Base-by-base conservation (phyloP, 2,888 invertebrate genomes). In the Eumerus sabulonum region DNA sequence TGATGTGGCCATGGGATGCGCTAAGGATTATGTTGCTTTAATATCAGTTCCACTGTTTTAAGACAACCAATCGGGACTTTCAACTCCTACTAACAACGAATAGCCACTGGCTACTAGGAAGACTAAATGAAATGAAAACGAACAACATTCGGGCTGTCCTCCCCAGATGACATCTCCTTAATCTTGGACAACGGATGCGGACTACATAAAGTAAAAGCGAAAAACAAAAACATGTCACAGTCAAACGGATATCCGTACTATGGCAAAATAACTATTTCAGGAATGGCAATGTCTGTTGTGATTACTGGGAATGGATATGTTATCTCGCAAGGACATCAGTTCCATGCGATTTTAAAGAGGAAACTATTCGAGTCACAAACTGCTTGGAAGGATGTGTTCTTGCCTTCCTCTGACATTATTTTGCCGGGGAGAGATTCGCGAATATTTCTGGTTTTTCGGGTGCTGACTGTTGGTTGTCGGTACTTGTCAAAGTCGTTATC, bases 11-110 rank as follows among this genome's bases (percentile, higher is more conserved):
- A n/a, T n/a, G n/a, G n/a, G n/a, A n/a, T n/a, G n/a, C 44, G 19
- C 54, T 60, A 19, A 17, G 12, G 56, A 73, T 60, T 67, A 67
- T 67, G 60, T 62, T 67, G 63, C 63, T 63, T 63, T 54, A 63
- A 63, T 50, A 35, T 36, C 16, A 14, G 48, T 35, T 27, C 35
- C 35, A 40, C 18, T 40, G 19, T 18, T 54, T 73, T 11, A 36
- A 66, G 47, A 35, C 56, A 54, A 54, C 16, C 45, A 14, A 12
- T 16, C 9, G 47, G n/a, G n/a, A n/a, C n/a, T n/a, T n/a, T n/a
- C n/a, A n/a, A n/a, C n/a, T 19, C n/a, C 16, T 44, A 18, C 51
- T 50, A 59, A 14, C 27, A 40, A 16, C 42, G 27, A 36, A 17
- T 27, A 36, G 40, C 42, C 7, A 13, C 13, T 44, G 1, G 42